phyloP scores from a whole-genome alignment of 2,113 vertebrate genomes.

The Peucedramus taeniatus region DNA sequence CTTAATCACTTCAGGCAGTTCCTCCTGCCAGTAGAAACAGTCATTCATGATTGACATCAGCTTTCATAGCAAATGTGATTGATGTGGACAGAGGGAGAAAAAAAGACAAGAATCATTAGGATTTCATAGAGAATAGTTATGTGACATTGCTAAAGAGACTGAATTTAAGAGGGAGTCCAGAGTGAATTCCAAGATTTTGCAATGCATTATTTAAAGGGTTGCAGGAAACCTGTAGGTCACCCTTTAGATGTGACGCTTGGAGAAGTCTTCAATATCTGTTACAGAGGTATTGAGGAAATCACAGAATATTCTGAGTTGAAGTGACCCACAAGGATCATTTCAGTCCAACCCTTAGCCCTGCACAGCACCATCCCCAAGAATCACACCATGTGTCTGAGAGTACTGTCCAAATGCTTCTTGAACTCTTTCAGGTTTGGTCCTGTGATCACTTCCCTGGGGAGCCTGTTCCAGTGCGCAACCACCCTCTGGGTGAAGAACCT shows the following conservation, averaged over 20 bases:
- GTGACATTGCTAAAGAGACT: not conserved
- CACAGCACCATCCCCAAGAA: not conserved
- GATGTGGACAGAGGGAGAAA: not conserved
- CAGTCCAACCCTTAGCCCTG: not conserved
- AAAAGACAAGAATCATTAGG: not conserved
- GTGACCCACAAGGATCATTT: not conserved
- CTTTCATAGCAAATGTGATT: not conserved
- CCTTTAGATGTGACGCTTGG: not conserved
- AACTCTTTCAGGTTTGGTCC: not conserved
- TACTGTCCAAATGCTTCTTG: not conserved
- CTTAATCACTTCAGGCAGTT: not conserved
- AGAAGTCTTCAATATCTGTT: not conserved
- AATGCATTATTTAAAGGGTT: not conserved
- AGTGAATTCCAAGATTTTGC: not conserved
- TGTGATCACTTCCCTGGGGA: not conserved
- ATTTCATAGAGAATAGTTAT: not conserved
- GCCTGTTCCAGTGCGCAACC: not conserved
- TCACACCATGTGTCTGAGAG: not conserved
- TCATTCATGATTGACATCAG: not conserved
- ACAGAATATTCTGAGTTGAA: not conserved
- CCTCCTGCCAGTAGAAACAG: not conserved
- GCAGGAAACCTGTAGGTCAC: not conserved
- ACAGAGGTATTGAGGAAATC: not conserved
- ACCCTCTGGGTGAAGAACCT: not conserved
- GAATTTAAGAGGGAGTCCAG: not conserved